A percentile compares a stretch with the other conserved stretches of the same genome.
Conservation (phyloP, 2,113 vertebrate species). For the Apodemus speciosus region DNA sequence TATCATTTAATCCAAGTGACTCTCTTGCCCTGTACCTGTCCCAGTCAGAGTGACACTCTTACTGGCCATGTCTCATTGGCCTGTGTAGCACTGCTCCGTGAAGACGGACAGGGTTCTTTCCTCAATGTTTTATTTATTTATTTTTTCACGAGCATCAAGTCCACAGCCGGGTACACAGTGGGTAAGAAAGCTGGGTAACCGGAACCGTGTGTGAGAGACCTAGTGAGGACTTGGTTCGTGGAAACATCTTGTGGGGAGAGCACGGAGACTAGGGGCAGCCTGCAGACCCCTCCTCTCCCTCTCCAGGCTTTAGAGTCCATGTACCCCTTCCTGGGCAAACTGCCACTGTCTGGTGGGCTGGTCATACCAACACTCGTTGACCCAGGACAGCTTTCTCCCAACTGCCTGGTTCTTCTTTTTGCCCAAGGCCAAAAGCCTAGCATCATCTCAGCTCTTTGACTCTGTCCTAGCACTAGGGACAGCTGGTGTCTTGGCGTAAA, state of each 20-base stretch:
- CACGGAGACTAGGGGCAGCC: neutral
- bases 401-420: neutral
- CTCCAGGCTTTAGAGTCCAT: neutral
- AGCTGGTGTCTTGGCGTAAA: neutral
- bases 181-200: neutral
- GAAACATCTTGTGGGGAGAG: neutral
- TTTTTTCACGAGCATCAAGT: neutral
- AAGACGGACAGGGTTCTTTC: neutral
- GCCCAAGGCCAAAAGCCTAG: neutral
- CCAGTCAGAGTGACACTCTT: neutral
- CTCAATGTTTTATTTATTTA: no score
- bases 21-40: neutral
- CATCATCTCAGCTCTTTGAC: neutral
- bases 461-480: neutral
- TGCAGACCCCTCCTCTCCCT: neutral
- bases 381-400: neutral
- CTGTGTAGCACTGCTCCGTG: rapidly evolving
- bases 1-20: rapidly evolving
- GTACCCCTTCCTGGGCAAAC: rapidly evolving
- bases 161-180: neutral
- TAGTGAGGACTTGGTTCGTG: neutral
- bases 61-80: neutral
- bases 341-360: rapidly evolving
- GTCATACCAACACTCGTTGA: neutral
- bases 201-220: neutral